Percentiles rank a stretch among this genome's conserved stretches.
These are phyloP conservation scores for Hypselothyrea guttata DNA, from an alignment of 2,888 invertebrate species.

Conservation along the genomic window DNA sequence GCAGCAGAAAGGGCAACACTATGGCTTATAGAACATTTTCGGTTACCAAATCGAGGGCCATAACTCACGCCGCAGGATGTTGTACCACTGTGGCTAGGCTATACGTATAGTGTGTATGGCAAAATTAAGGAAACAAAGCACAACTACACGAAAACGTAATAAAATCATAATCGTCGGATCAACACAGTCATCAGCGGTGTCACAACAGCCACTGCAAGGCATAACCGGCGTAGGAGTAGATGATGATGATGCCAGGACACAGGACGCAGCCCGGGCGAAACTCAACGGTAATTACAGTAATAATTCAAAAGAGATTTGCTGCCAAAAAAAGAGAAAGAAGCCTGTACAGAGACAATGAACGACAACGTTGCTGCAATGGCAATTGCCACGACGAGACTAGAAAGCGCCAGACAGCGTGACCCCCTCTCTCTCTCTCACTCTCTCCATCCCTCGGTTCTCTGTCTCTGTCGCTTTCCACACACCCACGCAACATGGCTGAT, in stretches of 20 bases:
- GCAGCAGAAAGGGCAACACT: conserved; percentile 8
- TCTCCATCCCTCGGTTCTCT: no score
- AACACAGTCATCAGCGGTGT: conserved; percentile 81
- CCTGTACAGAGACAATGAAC: conserved; percentile 65
- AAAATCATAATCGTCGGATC: conserved; percentile 82
- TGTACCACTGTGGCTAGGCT: conserved; percentile 5
- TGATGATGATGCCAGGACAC: conserved; percentile 24
- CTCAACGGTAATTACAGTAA: conserved; percentile 81
- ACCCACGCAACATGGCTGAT: conserved; percentile 63
- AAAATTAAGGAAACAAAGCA: conserved; percentile 73
- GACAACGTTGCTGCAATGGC: conserved; percentile 64
- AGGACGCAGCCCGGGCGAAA: conserved; percentile 48
- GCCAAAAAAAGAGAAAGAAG: conserved; percentile 17
- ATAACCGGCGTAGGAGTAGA: conserved; percentile 11
- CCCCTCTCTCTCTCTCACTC: conserved; percentile 16
- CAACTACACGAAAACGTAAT: conserved; percentile 78
- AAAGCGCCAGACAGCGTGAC: conserved; percentile 47
- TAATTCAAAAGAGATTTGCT: conserved; percentile 81
- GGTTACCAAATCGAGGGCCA: conserved; percentile 44
- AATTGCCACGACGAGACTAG: conserved; percentile 52
- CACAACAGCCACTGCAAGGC: conserved; percentile 70
- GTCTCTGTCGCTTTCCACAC: no score
- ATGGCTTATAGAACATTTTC: conserved; percentile 1
- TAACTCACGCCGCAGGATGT: conserved; percentile 67
- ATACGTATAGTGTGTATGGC: neutral